Evolutionary conservation across 1,140 invertebrate genomes (phyloP).

Genomic region (Protaetia brevitarsis): DNA sequence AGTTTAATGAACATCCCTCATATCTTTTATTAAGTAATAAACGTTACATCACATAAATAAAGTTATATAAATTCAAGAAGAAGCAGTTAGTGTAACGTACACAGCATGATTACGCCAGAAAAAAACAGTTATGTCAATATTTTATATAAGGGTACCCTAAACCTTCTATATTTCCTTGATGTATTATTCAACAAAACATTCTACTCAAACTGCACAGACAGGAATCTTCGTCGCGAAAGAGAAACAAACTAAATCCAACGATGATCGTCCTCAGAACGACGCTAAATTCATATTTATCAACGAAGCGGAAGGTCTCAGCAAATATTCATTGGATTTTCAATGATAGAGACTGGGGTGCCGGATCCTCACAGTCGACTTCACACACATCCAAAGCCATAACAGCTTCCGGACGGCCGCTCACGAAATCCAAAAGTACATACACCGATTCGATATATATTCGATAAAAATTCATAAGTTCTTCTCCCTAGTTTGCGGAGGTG

Average conservation of each 20-base stretch:
- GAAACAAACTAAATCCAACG: neutral
- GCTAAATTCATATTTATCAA: conserved; percentile 15
- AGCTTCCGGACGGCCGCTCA: neutral
- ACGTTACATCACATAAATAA: too few species aligned
- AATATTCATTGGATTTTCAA: conserved; percentile 17
- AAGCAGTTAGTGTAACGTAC: too few species aligned
- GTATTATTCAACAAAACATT: neutral
- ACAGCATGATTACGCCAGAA: too few species aligned
- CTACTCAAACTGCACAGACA: neutral
- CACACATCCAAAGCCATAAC: neutral
- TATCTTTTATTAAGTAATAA: too few species aligned
- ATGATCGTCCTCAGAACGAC: neutral
- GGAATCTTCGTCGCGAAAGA: too few species aligned
- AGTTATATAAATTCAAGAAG: too few species aligned
- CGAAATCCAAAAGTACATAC: neutral
- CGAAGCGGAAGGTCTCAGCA: neutral
- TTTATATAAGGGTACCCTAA: too few species aligned
- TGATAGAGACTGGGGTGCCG: neutral
- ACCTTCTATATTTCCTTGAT: neutral
- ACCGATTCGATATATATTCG: neutral
- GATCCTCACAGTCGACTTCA: neutral
- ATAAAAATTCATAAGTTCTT: conserved; percentile 5
- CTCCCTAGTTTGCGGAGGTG: neutral
- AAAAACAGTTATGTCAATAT: too few species aligned
- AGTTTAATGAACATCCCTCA: too few species aligned